Percentiles rank a stretch among this genome's conserved stretches.
Evolutionary conservation across 2,797 vertebrate genomes (phyloP).

Genomic region (Sciurus vulgaris): DNA sequence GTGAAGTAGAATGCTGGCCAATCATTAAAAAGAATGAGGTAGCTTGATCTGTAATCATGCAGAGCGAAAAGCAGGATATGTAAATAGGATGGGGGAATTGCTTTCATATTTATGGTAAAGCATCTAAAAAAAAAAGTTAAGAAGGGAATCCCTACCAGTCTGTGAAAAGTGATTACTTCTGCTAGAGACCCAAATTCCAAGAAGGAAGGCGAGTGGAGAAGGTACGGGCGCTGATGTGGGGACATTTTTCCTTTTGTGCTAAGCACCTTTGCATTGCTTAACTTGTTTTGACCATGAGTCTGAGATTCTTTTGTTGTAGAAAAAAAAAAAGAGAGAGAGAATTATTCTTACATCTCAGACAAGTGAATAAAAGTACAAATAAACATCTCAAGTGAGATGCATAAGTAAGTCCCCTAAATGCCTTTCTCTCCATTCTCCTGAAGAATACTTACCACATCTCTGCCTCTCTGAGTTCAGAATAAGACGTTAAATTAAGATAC

Average conservation of each 20-base stretch:
- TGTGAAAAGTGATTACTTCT: not conserved
- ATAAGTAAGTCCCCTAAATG: not conserved
- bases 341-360: conserved; percentile 41
- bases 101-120: not conserved
- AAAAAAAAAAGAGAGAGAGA: not conserved
- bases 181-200: not conserved
- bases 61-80: not conserved
- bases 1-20: not conserved
- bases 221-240: not conserved
- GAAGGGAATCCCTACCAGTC: not conserved
- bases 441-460: not conserved
- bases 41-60: not conserved
- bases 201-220: not conserved
- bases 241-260: conserved; percentile 3
- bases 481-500: not conserved
- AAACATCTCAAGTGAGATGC: not conserved
- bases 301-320: not conserved
- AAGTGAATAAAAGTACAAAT: conserved; percentile 38
- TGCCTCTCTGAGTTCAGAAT: not conserved
- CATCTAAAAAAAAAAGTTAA: not conserved
- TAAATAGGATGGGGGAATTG: not conserved
- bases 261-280: not conserved
- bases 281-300: conserved; percentile 37
- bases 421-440: not conserved
- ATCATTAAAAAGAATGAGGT: not conserved